phyloP scores from a whole-genome alignment of 1,140 invertebrate genomes.

The Neotoxoptera formosana region DNA sequence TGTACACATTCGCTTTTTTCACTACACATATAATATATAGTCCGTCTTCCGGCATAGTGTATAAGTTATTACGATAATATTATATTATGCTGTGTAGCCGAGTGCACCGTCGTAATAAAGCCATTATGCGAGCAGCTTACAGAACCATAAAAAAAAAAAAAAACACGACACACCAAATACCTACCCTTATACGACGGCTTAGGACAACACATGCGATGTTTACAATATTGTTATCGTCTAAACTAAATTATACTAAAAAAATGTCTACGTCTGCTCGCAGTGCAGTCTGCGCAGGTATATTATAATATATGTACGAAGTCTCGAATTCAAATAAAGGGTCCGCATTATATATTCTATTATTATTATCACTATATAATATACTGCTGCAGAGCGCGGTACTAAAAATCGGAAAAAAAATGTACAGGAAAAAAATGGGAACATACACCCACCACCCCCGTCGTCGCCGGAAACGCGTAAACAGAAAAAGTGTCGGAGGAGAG shows the following conservation, averaged over 20 bases:
- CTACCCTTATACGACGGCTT: not conserved
- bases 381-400: not conserved
- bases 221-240: not conserved
- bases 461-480: constrained; percentile 39
- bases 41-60: too few species aligned
- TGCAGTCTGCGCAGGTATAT: too few species aligned
- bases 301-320: not conserved
- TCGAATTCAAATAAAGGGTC: constrained; percentile 9
- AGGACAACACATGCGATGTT: not conserved
- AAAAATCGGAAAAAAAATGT: constrained; percentile 18
- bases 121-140: not conserved
- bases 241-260: not conserved
- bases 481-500: not conserved
- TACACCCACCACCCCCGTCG: not conserved
- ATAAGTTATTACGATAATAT: too few species aligned
- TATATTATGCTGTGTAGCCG: too few species aligned
- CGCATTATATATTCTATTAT: not conserved
- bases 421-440: constrained; percentile 6
- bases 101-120: too few species aligned
- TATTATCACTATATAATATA: too few species aligned
- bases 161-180: not conserved
- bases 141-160: not conserved
- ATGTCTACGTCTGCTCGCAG: not conserved
- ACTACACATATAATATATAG: too few species aligned
- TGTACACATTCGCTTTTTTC: too few species aligned